A percentile compares a stretch with the other conserved stretches of the same genome.
phyloP scores from a whole-genome alignment of 2,888 invertebrate species.

The Anarsia innoxiella region DNA sequence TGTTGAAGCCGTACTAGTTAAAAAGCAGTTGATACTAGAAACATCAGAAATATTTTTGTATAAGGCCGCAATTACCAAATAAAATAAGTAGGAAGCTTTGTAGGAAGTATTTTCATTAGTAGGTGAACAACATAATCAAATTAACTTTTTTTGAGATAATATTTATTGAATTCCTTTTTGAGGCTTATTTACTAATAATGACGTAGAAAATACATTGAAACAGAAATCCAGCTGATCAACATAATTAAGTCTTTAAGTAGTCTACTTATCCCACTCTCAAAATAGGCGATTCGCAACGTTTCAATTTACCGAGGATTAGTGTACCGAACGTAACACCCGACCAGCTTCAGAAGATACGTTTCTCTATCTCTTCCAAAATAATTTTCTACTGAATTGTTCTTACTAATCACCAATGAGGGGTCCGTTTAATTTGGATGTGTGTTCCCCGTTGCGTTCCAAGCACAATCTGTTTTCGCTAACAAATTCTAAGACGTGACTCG shows the following conservation, averaged over 20 bases:
- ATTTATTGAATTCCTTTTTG: too few relatives aligned
- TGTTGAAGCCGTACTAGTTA: too few relatives aligned
- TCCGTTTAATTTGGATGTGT: slow-evolving; percentile 22
- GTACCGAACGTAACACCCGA: slow-evolving; percentile 20
- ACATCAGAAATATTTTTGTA: too few relatives aligned
- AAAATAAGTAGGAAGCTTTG: too few relatives aligned
- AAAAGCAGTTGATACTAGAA: too few relatives aligned
- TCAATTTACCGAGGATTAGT: slow-evolving; percentile 44
- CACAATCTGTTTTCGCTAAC: slow-evolving; percentile 34
- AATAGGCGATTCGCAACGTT: slow-evolving; percentile 30
- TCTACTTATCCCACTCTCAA: slow-evolving; percentile 19
- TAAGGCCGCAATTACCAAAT: too few relatives aligned
- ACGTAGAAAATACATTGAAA: too few relatives aligned
- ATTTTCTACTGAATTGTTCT: slow-evolving; percentile 9
- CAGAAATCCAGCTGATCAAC: too few relatives aligned
- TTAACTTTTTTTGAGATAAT: too few relatives aligned
- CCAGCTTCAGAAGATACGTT: slow-evolving; percentile 20
- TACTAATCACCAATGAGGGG: slow-evolving; percentile 11
- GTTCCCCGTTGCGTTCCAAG: slow-evolving; percentile 22
- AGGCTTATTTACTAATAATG: too few relatives aligned
- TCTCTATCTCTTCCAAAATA: slow-evolving; percentile 8
- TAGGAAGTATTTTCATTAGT: too few relatives aligned
- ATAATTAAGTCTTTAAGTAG: slow-evolving; percentile 7
- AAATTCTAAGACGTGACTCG: slow-evolving; percentile 36
- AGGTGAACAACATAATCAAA: too few relatives aligned